A percentile compares a stretch with the other conserved stretches of the same genome.
These are phyloP conservation scores for Megaceryle maxima DNA, from an alignment of 2,113 vertebrate species.

Conservation along the genomic window DNA sequence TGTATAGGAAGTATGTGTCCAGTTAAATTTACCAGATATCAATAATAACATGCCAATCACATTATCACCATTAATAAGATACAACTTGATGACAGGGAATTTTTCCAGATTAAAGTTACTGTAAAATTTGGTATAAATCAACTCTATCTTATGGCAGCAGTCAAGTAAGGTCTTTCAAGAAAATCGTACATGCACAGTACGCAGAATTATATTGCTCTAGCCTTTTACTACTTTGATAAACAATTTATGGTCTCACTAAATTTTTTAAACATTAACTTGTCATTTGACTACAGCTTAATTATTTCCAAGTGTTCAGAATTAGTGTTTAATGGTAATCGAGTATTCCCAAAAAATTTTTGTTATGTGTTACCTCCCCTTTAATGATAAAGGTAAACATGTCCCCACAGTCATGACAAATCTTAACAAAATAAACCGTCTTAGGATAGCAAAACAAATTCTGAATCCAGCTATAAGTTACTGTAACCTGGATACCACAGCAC, in stretches of 20 bases:
- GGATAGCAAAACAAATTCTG: not conserved
- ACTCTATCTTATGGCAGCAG: not conserved
- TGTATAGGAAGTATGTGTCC: accelerated
- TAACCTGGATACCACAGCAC: not conserved
- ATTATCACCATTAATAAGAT: not conserved
- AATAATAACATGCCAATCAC: not conserved
- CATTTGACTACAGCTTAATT: not conserved
- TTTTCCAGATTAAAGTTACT: not conserved
- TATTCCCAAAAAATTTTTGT: not conserved
- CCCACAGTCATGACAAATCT: not conserved
- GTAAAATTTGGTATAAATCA: not conserved
- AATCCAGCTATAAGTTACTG: not conserved
- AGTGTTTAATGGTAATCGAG: not conserved
- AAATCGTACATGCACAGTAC: no score
- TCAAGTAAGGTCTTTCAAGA: not conserved
- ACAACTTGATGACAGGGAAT: not conserved
- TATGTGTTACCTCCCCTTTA: not conserved
- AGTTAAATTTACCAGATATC: not conserved
- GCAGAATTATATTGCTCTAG: not conserved
- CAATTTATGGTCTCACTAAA: not conserved
- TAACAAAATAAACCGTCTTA: not conserved
- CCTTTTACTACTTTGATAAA: not conserved
- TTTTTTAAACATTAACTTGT: not conserved
- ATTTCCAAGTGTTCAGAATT: not conserved
- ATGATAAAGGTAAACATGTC: not conserved